These are phyloP conservation scores for Scolopax bukidnonensis DNA, from an alignment of 2,797 vertebrate genomes.

Conservation along the genomic window DNA sequence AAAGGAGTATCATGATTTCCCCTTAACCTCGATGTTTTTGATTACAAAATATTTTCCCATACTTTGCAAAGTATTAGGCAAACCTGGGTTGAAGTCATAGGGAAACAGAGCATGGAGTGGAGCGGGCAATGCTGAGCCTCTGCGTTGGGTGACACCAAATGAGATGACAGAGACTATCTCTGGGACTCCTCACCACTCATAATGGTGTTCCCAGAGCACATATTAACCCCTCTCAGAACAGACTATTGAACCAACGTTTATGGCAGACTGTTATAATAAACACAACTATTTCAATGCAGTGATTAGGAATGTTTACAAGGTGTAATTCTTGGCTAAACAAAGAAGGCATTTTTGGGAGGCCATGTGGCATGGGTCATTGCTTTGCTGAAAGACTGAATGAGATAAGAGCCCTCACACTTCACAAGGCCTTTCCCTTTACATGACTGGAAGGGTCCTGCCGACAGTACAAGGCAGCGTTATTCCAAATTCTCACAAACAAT, in stretches of 20 bases:
- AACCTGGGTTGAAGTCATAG: neutral
- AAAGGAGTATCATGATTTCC: neutral
- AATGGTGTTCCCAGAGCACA: neutral
- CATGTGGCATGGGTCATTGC: neutral
- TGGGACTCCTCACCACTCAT: neutral
- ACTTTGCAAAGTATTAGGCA: neutral
- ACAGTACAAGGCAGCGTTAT: neutral
- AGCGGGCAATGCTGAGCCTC: neutral
- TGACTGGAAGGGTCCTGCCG: neutral
- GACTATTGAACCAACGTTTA: neutral
- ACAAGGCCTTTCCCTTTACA: neutral
- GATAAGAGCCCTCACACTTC: neutral
- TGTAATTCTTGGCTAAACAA: slow-evolving; percentile 18
- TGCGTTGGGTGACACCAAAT: neutral
- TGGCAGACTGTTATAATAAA: neutral
- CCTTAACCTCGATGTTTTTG: neutral
- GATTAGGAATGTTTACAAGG: neutral
- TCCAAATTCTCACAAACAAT: neutral
- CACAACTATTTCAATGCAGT: neutral
- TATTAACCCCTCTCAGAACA: neutral
- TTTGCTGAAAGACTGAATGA: neutral
- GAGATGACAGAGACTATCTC: neutral
- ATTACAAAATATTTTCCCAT: neutral
- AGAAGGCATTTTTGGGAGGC: neutral
- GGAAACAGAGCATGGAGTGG: neutral